phyloP scores from a whole-genome alignment of 2,888 invertebrate genomes.

The Dicranocentrus wangi region DNA sequence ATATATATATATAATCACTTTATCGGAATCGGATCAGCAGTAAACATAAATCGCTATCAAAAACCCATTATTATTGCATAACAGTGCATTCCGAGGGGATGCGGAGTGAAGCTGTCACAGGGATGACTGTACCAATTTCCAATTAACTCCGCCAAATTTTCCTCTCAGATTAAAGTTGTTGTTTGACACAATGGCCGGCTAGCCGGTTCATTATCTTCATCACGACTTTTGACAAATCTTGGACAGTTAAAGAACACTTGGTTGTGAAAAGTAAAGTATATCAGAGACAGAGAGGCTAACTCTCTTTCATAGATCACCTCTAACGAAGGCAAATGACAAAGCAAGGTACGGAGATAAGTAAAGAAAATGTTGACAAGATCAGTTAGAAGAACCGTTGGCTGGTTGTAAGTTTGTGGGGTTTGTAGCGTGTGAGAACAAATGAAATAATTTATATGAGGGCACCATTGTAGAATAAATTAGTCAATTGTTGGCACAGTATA shows the following conservation, averaged over 20 bases:
- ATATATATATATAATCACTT: too few relatives aligned
- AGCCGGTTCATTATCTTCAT: slow-evolving; percentile 4
- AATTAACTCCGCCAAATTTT: slow-evolving; percentile 14
- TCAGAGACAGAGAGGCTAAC: not conserved
- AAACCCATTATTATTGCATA: too few relatives aligned
- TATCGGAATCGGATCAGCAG: too few relatives aligned
- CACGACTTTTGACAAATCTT: slow-evolving; percentile 3
- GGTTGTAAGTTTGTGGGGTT: not conserved
- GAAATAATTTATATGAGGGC: not conserved
- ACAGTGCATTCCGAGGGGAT: too few relatives aligned
- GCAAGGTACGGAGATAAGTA: not conserved
- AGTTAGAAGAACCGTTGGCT: slow-evolving; percentile 9
- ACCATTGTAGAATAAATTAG: slow-evolving; percentile 29
- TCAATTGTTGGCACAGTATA: slow-evolving; percentile 22
- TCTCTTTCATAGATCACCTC: not conserved
- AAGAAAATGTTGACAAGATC: not conserved
- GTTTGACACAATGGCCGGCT: slow-evolving; percentile 4
- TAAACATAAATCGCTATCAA: too few relatives aligned
- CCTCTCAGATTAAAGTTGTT: not conserved
- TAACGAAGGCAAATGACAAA: slow-evolving; percentile 5
- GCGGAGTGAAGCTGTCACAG: too few relatives aligned
- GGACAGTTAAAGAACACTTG: not conserved
- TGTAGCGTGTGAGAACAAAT: not conserved
- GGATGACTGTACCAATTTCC: slow-evolving; percentile 3
- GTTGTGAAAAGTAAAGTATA: not conserved